These are phyloP conservation scores for Drosophila colorata DNA, from an alignment of 2,888 invertebrate genomes.

Conservation along the genomic window DNA sequence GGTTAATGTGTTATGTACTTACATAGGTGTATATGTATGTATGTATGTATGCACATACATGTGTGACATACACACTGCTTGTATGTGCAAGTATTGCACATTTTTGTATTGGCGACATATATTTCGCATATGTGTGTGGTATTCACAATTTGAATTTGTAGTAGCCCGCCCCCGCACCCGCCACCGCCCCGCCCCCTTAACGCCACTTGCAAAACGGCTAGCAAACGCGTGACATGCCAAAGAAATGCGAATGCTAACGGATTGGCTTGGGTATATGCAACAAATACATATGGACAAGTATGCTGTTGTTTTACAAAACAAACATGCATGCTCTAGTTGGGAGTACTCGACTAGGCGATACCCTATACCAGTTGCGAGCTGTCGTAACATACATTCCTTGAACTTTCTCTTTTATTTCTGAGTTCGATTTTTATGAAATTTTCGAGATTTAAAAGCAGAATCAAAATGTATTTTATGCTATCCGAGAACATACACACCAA, in stretches of 20 bases:
- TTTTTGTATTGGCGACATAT: constrained; percentile 48
- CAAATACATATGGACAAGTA: constrained; percentile 3
- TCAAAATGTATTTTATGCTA: no score
- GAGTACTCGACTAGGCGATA: background rate
- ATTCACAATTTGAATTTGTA: constrained; percentile 55
- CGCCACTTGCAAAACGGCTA: constrained; percentile 12
- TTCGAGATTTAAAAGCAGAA: no score
- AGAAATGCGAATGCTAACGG: constrained; percentile 45
- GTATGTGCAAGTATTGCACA: constrained; percentile 48
- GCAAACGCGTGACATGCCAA: constrained; percentile 65
- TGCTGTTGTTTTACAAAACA: background rate
- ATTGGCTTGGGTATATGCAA: constrained; percentile 22
- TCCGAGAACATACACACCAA: no score
- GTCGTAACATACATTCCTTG: background rate
- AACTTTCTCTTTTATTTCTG: no score
- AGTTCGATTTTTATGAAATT: no score
- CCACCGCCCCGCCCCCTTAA: constrained; percentile 2
- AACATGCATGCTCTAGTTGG: background rate
- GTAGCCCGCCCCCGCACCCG: constrained; percentile 4
- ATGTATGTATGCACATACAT: constrained; percentile 11
- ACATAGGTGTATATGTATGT: constrained; percentile 5
- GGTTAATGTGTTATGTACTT: constrained; percentile 42
- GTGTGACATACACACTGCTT: constrained; percentile 1
- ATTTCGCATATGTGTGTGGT: constrained; percentile 18
- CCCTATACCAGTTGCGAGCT: constrained; percentile 9